phyloP scores from a whole-genome alignment of 2,888 invertebrate species.

The Eristalis intricaria region DNA sequence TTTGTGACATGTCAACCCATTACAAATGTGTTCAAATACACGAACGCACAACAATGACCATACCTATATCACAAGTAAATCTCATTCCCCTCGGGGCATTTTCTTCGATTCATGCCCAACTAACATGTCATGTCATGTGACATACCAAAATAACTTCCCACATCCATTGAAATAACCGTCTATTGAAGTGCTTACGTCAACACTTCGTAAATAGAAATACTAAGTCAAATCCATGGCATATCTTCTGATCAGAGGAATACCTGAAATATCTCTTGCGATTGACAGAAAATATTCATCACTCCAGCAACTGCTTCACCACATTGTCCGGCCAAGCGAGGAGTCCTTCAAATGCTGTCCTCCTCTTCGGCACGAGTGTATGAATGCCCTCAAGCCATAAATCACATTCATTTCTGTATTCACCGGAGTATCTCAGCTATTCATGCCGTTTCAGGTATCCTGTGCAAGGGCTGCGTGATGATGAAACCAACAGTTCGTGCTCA shows the following conservation, averaged over 20 bases:
- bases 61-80: too few relatives aligned
- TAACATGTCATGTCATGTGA: neutral
- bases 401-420: conserved; percentile 9
- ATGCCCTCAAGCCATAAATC: conserved; percentile 2
- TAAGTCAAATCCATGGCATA: neutral
- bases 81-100: too few relatives aligned
- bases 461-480: neutral
- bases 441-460: neutral
- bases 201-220: neutral
- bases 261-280: neutral
- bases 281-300: neutral
- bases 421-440: neutral
- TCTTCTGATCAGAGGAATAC: neutral
- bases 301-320: neutral
- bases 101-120: neutral
- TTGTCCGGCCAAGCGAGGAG: neutral
- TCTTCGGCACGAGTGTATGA: neutral
- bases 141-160: neutral
- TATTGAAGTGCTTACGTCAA: neutral
- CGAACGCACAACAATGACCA: too few relatives aligned
- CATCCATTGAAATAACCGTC: neutral
- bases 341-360: neutral
- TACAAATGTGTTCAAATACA: too few relatives aligned
- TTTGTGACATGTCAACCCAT: too few relatives aligned
- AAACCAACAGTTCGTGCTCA: neutral